These are phyloP conservation scores for Sarcophilus harrisii DNA, from an alignment of 2,797 vertebrate species.

Conservation along the genomic window DNA sequence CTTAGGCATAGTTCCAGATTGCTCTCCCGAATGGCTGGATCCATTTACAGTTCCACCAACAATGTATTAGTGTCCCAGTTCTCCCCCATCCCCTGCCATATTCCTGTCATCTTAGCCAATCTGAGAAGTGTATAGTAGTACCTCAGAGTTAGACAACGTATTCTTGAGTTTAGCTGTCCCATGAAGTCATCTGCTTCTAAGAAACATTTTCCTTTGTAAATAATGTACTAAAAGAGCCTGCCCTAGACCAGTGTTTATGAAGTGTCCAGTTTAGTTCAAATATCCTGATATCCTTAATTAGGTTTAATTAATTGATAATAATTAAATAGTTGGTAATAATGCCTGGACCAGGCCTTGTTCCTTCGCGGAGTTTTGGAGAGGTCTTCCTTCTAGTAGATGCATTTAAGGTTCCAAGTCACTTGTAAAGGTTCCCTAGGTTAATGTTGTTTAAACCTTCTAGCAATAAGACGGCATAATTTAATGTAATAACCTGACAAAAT, in stretches of 20 bases:
- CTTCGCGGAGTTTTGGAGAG: background rate
- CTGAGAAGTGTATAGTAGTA: too few species aligned
- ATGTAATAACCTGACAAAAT: background rate
- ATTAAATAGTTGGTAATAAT: background rate
- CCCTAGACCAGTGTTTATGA: background rate
- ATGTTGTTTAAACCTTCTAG: background rate
- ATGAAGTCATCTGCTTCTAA: background rate
- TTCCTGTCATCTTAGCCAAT: too few species aligned
- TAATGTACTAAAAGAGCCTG: background rate
- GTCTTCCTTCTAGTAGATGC: background rate
- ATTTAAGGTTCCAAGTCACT: background rate
- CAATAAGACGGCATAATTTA: background rate
- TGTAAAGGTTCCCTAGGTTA: background rate
- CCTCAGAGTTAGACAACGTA: background rate
- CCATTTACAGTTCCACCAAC: too few species aligned
- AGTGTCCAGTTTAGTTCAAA: background rate
- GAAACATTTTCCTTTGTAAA: background rate
- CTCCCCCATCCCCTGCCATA: too few species aligned
- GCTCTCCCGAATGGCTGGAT: too few species aligned
- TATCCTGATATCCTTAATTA: background rate
- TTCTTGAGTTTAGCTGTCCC: background rate
- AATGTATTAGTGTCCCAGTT: too few species aligned
- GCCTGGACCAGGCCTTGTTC: background rate
- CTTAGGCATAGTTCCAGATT: too few species aligned
- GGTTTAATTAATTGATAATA: background rate